Percentiles rank a stretch among this genome's conserved stretches.
Conservation (phyloP, 2,797 vertebrate genomes). For the Scolopax rusticola region DNA sequence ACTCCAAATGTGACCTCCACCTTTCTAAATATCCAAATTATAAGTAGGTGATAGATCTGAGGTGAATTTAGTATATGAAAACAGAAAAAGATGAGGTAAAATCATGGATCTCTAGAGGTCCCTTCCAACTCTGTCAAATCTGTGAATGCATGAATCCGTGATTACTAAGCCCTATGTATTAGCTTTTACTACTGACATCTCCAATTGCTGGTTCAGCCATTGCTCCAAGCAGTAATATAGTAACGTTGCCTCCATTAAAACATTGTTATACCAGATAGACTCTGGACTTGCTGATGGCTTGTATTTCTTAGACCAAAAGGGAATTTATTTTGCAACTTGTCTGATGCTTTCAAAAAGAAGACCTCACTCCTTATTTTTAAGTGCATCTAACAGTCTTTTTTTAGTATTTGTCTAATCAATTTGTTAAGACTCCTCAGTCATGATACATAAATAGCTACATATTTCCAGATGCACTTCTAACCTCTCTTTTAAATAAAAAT, state of each 20-base stretch:
- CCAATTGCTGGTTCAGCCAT: background rate
- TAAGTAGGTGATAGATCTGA: background rate
- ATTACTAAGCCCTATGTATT: background rate
- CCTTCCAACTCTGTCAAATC: too few relatives aligned
- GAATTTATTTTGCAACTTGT: background rate
- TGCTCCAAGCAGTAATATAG: background rate
- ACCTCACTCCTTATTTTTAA: background rate
- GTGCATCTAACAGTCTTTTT: background rate
- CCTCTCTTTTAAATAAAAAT: background rate
- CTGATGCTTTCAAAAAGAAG: background rate
- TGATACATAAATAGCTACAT: background rate
- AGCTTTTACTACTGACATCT: background rate
- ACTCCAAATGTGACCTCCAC: background rate
- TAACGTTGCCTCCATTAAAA: background rate
- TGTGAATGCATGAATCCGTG: too few relatives aligned
- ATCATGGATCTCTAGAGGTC: too few relatives aligned
- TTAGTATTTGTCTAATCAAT: background rate
- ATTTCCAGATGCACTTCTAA: background rate
- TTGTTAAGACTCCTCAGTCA: background rate
- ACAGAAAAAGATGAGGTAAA: background rate
- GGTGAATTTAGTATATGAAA: background rate
- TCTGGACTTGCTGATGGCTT: background rate
- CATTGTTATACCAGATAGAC: background rate
- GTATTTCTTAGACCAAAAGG: background rate
- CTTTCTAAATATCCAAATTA: background rate